phyloP scores from a whole-genome alignment of 1,140 invertebrate species.

The Rhopalosiphum maidis region DNA sequence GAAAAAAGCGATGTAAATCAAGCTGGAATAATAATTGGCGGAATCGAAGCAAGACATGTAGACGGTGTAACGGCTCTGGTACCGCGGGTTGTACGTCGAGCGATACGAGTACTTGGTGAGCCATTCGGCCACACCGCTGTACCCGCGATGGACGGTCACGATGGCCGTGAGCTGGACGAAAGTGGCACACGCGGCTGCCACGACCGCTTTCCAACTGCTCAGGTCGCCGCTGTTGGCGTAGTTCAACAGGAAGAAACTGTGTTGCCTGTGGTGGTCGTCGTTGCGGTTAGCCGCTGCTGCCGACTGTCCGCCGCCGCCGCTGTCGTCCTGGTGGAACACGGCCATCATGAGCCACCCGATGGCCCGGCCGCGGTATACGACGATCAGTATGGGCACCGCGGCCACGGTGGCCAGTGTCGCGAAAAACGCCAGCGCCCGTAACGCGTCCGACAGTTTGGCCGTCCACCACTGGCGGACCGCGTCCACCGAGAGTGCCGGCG shows the following conservation, averaged over 20 bases:
- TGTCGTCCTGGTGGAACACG: conserved; percentile 33
- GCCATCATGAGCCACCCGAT: conserved; percentile 28
- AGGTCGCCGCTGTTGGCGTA: conserved; percentile 32
- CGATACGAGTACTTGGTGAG: conserved; percentile 1
- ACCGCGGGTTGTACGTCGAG: conserved; percentile 63
- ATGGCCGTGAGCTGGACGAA: conserved; percentile 43
- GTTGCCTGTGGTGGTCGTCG: not conserved
- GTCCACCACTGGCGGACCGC: not conserved
- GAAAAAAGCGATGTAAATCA: conserved; percentile 97
- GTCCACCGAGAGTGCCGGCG: not conserved
- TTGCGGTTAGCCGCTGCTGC: not conserved
- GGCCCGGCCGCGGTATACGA: conserved; percentile 45
- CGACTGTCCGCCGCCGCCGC: not conserved
- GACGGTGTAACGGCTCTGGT: conserved; percentile 94
- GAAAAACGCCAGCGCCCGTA: not conserved
- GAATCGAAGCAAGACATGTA: conserved; percentile 98
- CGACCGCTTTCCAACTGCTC: conserved; percentile 34
- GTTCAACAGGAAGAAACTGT: conserved; percentile 46
- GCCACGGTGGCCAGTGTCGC: conserved; percentile 4
- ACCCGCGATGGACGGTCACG: conserved; percentile 22
- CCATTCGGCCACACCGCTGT: conserved; percentile 33
- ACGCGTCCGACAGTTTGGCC: not conserved
- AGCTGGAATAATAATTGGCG: conserved; percentile 94
- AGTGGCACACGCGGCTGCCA: conserved; percentile 10
- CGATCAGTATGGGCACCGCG: conserved; percentile 47